Evolutionary conservation across 2,797 vertebrate genomes (phyloP), one percentile per base, ranked within the genome.

Genomic region (Hydrocynus forskahlii): DNA sequence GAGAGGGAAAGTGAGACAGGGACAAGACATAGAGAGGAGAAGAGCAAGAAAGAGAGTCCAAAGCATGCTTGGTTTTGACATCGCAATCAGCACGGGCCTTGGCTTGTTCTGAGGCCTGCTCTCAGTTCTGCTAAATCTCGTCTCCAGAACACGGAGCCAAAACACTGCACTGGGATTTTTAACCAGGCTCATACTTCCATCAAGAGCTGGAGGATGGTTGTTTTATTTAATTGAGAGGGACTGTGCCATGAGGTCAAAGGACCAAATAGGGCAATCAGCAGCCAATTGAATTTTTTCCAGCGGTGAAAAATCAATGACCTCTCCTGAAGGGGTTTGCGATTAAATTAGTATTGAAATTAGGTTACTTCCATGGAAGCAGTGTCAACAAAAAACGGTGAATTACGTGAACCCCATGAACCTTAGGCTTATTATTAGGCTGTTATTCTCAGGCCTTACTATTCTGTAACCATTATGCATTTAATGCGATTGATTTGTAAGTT

Each of bases 211-310:
- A 55, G 71, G 48, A 66, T n/a, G 9, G 52, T 14, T 60, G 75
- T 57, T 69, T n/a, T 62, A 25, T 29, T 29, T 63, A 52, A 78
- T 57, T 75, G 64, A 45, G 63, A 78, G 80, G 14, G 3, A 62
- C 66, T 7, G 8, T 43, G 29, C 72, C 23, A 7, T 4, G 60
- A 80, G 85, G 80, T 82, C 75, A 82, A 86, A 78, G 50, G 63
- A 59, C 16, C 63, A 52, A 45, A 13, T 9, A 48, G 63, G 73
- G 54, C 14, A 66, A 67, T 81, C 76, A 64, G 75, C 16, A 71
- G 19, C 4, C 75, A 62, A 60, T 79, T 79, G 23, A 14, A 71
- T 72, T 85, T 60, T 48, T 75, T 76, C 14, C 29, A 66, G 35
- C 35, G 50, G 17, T 43, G 21, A 71, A 76, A 68, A 79, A 79